Base-by-base conservation (phyloP, 2,888 invertebrate species). In the Plemyria rubiginata region DNA sequence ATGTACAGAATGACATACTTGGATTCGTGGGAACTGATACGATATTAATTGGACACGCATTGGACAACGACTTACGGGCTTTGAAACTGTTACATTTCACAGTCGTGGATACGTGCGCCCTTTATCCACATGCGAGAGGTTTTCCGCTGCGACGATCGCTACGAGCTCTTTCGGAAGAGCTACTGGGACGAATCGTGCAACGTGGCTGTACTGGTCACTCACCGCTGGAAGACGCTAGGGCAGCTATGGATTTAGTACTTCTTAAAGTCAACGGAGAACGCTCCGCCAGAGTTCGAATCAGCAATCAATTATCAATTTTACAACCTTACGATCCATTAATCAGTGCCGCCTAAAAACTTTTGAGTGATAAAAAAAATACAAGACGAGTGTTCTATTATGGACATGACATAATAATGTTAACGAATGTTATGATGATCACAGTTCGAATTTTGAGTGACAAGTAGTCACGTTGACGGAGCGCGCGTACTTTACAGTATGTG, bases 41-140 rank as follows among this genome's bases (percentile, higher is more conserved):
- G 5, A 97, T 99, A 60, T 92, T 99, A 4, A 96, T 99, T 65
- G 99, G 99, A 0, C 99, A 99, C 87, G 97, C 97, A 16, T 92
- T 99, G 70, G 99, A 99, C 77, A 98, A 98, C 82, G 99, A 99
- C 90, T 92, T 99, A 59, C 94, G 97, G 15, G 97, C 97, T 0
- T 85, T 99, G 62, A 96, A 96, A 81, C 92, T 99, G 46, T 93
- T 98, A 8, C 99, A 99, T 81, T 88, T 94, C 2, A 95, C 94
- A 0, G 95, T 98, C 8, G 96, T 99, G 59, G 99, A 99, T 81
- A 99, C 99, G 0, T 95, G 98, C 32, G 94, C 97, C 22, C 88
- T 96, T 43, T 99, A 97, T 85, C 98, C 98, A 0, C 98, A 99
- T 82, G 93, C 94, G 62, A 92, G 95, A 71, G 99, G 99, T 0